Evolutionary conservation across 2,797 vertebrate genomes (phyloP).

Genomic region (Echeneis naucrates): DNA sequence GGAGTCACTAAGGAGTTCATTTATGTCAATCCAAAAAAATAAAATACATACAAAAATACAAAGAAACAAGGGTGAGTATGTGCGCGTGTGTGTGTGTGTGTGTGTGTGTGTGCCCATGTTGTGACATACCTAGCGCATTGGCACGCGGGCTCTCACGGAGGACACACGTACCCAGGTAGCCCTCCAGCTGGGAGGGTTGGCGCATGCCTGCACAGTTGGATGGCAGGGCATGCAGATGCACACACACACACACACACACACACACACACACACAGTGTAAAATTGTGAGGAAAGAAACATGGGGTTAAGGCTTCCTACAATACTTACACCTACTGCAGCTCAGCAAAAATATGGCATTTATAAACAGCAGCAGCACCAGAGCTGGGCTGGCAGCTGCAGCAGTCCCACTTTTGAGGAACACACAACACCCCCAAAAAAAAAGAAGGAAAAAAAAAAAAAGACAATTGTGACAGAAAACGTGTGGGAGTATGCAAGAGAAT

Average conservation of each 20-base stretch:
- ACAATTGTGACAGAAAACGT: conserved; percentile 57
- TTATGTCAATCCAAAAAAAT: conserved; percentile 3
- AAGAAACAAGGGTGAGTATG: neutral
- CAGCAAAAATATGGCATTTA: conserved; percentile 56
- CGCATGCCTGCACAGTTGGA: conserved; percentile 82
- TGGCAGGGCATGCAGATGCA: conserved; percentile 27
- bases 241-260: conserved; percentile 40
- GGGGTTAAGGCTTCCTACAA: conserved; percentile 52
- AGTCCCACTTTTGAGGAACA: conserved; percentile 37
- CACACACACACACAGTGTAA: conserved; percentile 41
- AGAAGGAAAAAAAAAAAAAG: conserved; percentile 12
- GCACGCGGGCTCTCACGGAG: conserved; percentile 88
- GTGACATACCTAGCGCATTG: conserved; percentile 86
- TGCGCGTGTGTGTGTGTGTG: conserved; percentile 2
- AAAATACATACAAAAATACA: neutral
- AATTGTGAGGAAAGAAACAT: conserved; percentile 61
- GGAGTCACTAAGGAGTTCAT: neutral
- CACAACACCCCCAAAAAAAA: conserved; percentile 20
- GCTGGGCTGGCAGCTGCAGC: conserved; percentile 52
- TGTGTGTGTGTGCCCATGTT: conserved; percentile 55
- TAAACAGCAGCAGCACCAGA: conserved; percentile 33
- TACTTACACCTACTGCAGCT: conserved; percentile 53
- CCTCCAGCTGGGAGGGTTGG: conserved; percentile 89
- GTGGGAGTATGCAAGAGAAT: conserved; percentile 62
- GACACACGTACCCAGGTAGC: conserved; percentile 88